phyloP scores from a whole-genome alignment of 2,888 invertebrate genomes.

The Morinoia aosen region DNA sequence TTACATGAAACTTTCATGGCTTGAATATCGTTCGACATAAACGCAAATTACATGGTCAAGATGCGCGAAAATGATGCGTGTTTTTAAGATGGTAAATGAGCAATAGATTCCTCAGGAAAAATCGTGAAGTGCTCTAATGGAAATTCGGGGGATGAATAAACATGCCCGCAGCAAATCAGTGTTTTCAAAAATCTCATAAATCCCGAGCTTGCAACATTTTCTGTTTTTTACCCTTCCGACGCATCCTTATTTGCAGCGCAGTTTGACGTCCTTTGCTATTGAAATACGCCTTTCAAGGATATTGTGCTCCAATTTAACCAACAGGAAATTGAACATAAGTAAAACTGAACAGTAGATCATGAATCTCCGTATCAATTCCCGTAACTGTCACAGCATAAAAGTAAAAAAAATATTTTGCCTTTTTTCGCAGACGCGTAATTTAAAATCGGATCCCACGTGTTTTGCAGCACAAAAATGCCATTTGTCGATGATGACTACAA shows the following conservation, averaged over 20 bases:
- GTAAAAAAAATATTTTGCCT: neutral
- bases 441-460: neutral
- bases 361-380: neutral
- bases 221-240: neutral
- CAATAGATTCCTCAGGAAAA: neutral
- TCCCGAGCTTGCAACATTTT: neutral
- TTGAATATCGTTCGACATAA: constrained; percentile 17
- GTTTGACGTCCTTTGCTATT: neutral
- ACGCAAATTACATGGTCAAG: constrained; percentile 9
- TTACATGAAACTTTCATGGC: constrained; percentile 3
- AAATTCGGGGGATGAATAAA: constrained; percentile 1
- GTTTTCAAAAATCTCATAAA: neutral
- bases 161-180: neutral
- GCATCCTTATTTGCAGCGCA: neutral
- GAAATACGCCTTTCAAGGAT: neutral
- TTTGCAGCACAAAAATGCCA: neutral
- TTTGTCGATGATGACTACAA: neutral
- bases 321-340: neutral
- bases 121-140: neutral
- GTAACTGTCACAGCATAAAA: neutral
- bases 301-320: neutral
- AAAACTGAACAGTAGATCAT: neutral
- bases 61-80: neutral
- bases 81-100: neutral
- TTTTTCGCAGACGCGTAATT: neutral